A percentile compares a stretch with the other conserved stretches of the same genome.
phyloP scores from a whole-genome alignment of 2,797 vertebrate species.

The Gymnopithys bicolor region DNA sequence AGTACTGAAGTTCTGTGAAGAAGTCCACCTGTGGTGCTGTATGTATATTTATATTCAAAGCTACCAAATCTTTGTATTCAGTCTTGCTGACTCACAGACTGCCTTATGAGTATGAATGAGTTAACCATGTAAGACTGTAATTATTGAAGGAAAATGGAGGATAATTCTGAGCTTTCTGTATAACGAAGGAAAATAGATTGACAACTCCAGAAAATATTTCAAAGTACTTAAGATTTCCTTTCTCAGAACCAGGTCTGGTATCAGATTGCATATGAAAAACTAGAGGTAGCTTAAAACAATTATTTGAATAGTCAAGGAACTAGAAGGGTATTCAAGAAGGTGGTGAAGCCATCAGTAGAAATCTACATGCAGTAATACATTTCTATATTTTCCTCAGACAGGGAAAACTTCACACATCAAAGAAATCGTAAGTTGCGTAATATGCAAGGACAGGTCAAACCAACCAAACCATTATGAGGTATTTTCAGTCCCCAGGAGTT shows the following conservation, averaged over 20 bases:
- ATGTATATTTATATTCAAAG: neutral
- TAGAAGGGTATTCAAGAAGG: neutral
- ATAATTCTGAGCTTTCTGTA: neutral
- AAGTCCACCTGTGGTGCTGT: neutral
- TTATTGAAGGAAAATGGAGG: neutral
- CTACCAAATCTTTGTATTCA: neutral
- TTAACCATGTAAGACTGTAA: neutral
- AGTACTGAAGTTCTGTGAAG: slow-evolving; percentile 32
- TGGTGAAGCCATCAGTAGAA: neutral
- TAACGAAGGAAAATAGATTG: neutral
- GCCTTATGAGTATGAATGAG: neutral
- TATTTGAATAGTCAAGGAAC: neutral
- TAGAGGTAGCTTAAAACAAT: neutral
- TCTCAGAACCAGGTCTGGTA: neutral
- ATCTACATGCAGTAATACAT: neutral
- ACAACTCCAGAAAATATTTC: neutral
- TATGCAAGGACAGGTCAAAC: neutral
- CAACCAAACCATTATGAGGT: neutral
- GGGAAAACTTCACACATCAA: neutral
- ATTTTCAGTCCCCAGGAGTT: neutral
- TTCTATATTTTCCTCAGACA: neutral
- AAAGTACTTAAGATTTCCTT: neutral
- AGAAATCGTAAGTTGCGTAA: neutral
- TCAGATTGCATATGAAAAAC: neutral
- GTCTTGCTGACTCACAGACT: neutral